Evolutionary conservation across 2,113 vertebrate genomes (phyloP).

Genomic region (Junco hyemalis): DNA sequence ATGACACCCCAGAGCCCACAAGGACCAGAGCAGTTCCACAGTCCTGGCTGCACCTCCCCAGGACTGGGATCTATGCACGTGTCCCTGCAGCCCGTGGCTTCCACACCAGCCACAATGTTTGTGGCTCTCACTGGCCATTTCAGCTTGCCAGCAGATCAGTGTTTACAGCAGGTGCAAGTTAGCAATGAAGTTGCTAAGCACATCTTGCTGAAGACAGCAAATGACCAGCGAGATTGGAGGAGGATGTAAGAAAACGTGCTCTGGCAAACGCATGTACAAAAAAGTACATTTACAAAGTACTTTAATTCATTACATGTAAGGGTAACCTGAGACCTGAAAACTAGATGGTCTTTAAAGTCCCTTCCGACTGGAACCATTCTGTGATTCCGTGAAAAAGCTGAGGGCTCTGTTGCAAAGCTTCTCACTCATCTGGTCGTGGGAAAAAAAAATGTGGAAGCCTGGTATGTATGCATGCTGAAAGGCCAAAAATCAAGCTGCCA

Average conservation of each 20-base stretch:
- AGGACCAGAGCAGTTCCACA: neutral
- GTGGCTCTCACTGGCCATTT: no score
- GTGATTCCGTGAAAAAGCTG: neutral
- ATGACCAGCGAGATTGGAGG: neutral
- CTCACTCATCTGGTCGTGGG: fast-evolving
- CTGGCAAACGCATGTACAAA: neutral
- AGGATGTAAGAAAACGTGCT: neutral
- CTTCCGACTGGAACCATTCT: neutral
- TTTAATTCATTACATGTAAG: neutral
- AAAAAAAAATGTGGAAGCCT: neutral
- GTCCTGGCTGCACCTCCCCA: fast-evolving
- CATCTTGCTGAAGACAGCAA: neutral
- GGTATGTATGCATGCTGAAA: fast-evolving
- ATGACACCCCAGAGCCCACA: fast-evolving
- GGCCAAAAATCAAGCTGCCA: neutral
- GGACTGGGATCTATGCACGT: fast-evolving
- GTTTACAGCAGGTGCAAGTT: neutral
- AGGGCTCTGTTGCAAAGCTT: neutral
- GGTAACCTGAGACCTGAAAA: neutral
- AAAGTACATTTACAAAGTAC: neutral
- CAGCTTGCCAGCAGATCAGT: neutral
- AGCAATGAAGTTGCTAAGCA: neutral
- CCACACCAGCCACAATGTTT: fast-evolving
- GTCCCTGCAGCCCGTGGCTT: neutral
- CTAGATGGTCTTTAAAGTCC: neutral